phyloP scores from a whole-genome alignment of 2,888 invertebrate genomes.

The Hydrotaea diabolus region DNA sequence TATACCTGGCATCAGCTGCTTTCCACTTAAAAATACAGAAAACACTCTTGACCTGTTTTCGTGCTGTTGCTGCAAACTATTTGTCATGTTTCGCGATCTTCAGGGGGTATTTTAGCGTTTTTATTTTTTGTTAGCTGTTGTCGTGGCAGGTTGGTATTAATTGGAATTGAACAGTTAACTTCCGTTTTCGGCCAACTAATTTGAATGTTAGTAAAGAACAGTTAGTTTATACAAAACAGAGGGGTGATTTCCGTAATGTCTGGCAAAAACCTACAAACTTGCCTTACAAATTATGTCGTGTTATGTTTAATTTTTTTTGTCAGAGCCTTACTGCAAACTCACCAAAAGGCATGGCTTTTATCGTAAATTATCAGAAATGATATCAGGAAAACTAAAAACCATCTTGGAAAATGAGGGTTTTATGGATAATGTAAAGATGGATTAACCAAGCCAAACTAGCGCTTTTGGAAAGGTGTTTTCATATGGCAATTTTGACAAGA shows the following conservation, averaged over 20 bases:
- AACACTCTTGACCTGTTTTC: constrained; percentile 55
- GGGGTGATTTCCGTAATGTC: neutral
- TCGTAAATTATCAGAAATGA: too few species aligned
- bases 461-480: too few species aligned
- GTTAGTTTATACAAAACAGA: constrained; percentile 7
- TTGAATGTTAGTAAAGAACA: constrained; percentile 37
- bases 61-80: constrained; percentile 43
- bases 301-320: too few species aligned
- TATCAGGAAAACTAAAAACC: too few species aligned
- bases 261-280: neutral
- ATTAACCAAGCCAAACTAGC: too few species aligned
- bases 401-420: too few species aligned
- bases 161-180: constrained; percentile 69
- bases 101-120: neutral
- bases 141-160: constrained; percentile 40
- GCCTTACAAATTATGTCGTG: too few species aligned
- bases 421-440: too few species aligned
- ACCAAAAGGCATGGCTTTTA: too few species aligned
- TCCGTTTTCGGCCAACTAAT: constrained; percentile 46
- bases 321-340: too few species aligned
- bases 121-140: constrained; percentile 19
- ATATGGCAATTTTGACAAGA: too few species aligned
- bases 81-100: constrained; percentile 50
- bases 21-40: neutral
- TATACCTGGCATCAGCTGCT: constrained; percentile 59